Percentiles rank a stretch among this genome's conserved stretches.
Evolutionary conservation across 2,113 vertebrate species (phyloP).

Genomic region (Callithrix jacchus): DNA sequence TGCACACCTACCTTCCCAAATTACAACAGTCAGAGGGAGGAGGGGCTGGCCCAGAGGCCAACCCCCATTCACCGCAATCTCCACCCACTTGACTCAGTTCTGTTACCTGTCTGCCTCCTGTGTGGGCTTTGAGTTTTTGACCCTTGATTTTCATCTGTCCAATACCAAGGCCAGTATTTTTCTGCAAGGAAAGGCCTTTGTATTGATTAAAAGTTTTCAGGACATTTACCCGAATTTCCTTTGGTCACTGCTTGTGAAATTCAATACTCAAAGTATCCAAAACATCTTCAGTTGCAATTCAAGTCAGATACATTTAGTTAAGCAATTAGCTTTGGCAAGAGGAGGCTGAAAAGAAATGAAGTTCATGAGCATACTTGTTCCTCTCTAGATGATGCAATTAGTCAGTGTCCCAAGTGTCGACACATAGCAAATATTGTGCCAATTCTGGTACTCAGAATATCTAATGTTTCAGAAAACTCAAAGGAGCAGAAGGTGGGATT

Average conservation of each 20-base stretch:
- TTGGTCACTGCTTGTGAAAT: slow-evolving; percentile 64
- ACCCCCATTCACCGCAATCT: neutral
- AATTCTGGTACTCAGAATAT: slow-evolving; percentile 30
- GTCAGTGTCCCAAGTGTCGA: slow-evolving; percentile 48
- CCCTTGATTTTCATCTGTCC: slow-evolving; percentile 16
- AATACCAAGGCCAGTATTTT: slow-evolving; percentile 37
- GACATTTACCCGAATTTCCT: slow-evolving; percentile 71
- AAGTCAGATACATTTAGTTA: slow-evolving; percentile 70
- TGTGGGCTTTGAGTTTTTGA: neutral
- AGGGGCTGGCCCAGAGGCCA: neutral
- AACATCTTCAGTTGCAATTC: slow-evolving; percentile 65
- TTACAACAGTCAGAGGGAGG: neutral
- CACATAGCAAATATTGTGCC: slow-evolving; percentile 44
- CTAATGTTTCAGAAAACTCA: slow-evolving; percentile 40
- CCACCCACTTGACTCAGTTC: neutral
- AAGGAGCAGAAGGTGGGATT: neutral
- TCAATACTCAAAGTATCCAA: slow-evolving; percentile 53
- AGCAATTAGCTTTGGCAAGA: slow-evolving; percentile 70
- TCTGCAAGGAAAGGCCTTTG: neutral
- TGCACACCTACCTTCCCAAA: neutral
- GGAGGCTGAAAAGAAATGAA: slow-evolving; percentile 60
- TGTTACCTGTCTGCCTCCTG: neutral
- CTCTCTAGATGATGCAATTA: slow-evolving; percentile 42
- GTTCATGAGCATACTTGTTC: slow-evolving; percentile 58
- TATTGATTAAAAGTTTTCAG: slow-evolving; percentile 64